Evolutionary conservation across 2,888 invertebrate genomes (phyloP).

Genomic region (Tanypteryx hageni): DNA sequence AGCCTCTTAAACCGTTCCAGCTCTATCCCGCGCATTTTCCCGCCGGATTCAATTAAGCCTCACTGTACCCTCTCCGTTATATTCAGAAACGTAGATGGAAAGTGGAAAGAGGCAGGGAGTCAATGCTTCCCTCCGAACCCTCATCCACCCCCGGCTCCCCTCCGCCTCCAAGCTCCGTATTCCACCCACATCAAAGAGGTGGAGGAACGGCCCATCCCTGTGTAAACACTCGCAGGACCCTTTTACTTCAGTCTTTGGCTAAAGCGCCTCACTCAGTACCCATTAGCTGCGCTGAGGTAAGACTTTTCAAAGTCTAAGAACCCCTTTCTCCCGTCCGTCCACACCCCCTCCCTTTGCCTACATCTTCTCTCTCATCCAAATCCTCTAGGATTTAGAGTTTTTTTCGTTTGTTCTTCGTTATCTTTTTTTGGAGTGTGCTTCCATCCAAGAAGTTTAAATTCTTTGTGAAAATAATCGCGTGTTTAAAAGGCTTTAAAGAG

Average conservation of each 20-base stretch:
- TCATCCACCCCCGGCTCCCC: not conserved
- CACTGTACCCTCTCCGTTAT: constrained; percentile 19
- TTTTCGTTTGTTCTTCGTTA: too few relatives aligned
- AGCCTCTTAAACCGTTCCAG: not conserved
- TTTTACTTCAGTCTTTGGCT: constrained; percentile 53
- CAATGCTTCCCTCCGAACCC: constrained; percentile 12
- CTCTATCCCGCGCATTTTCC: not conserved
- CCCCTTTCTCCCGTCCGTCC: not conserved
- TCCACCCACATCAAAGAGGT: constrained; percentile 28
- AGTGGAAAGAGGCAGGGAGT: not conserved
- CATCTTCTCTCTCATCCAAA: not conserved
- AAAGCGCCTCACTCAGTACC: constrained; percentile 56
- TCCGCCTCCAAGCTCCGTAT: not conserved
- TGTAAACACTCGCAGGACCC: constrained; percentile 50
- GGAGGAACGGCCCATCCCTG: not conserved
- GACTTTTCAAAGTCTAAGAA: constrained; percentile 47
- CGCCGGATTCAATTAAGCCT: constrained; percentile 47
- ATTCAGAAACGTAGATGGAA: constrained; percentile 10
- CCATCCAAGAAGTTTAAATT: not conserved
- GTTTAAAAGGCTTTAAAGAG: not conserved
- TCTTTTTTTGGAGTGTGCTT: too few relatives aligned
- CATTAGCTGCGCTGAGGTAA: constrained; percentile 58
- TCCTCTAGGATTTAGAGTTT: not conserved
- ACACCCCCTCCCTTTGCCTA: not conserved
- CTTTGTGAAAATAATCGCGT: not conserved